These are phyloP conservation scores for Galago senegalensis DNA, from an alignment of 2,797 vertebrate genomes.

Conservation along the genomic window DNA sequence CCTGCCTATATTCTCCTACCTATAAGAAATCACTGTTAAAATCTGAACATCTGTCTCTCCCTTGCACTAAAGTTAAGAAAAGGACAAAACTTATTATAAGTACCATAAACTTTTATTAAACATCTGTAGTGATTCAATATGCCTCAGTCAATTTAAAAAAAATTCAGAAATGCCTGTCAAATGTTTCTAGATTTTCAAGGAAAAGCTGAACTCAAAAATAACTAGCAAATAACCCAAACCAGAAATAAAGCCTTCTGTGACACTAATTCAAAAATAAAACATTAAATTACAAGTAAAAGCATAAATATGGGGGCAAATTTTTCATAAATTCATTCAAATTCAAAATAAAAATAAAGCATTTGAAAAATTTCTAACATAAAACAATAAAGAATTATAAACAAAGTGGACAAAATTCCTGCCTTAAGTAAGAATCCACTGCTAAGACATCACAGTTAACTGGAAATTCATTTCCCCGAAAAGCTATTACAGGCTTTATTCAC, in stretches of 20 bases:
- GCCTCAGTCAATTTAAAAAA: conserved; percentile 26
- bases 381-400: conserved; percentile 57
- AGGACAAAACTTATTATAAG: conserved; percentile 17
- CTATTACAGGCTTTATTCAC: neutral
- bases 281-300: conserved; percentile 29
- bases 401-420: neutral
- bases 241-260: conserved; percentile 28
- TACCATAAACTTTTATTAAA: conserved; percentile 48
- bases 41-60: conserved; percentile 3
- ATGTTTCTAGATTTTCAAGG: conserved; percentile 61
- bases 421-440: conserved; percentile 10
- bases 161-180: conserved; percentile 54
- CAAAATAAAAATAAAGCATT: conserved; percentile 63
- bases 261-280: conserved; percentile 53
- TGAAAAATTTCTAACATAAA: conserved; percentile 61
- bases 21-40: conserved; percentile 24
- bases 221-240: neutral
- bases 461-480: conserved; percentile 30
- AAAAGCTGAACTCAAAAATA: conserved; percentile 37
- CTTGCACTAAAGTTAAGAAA: conserved; percentile 50
- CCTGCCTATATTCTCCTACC: neutral
- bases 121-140: neutral
- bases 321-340: conserved; percentile 23
- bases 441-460: conserved; percentile 38
- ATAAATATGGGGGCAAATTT: conserved; percentile 5